A percentile compares a stretch with the other conserved stretches of the same genome.
Conservation (phyloP, 2,797 vertebrate genomes). For the Dendrocincla tyrannina region DNA sequence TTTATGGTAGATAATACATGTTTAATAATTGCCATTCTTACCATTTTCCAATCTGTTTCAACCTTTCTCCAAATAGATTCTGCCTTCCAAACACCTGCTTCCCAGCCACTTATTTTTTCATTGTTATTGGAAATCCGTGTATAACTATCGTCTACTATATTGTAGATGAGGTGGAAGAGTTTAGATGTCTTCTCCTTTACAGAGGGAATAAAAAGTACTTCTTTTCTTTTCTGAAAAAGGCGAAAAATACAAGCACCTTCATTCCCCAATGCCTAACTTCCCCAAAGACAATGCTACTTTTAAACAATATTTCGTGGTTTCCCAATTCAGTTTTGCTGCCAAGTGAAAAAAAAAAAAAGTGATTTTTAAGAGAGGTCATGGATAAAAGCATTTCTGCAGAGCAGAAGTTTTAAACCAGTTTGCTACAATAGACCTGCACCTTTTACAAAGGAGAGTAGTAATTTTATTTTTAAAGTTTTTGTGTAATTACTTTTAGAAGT, state of each 20-base stretch:
- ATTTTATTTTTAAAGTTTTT: neutral
- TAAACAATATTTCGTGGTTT: neutral
- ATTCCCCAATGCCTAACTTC: neutral
- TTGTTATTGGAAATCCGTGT: constrained; percentile 81
- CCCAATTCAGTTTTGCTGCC: neutral
- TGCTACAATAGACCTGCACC: neutral
- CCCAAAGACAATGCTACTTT: neutral
- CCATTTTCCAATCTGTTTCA: constrained; percentile 95
- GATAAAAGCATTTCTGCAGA: neutral
- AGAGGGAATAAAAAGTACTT: constrained; percentile 84
- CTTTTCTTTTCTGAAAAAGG: constrained; percentile 72
- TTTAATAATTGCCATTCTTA: constrained; percentile 62
- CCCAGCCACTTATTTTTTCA: constrained; percentile 84
- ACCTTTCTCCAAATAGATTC: constrained; percentile 89
- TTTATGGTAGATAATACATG: neutral
- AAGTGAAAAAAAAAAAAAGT: neutral
- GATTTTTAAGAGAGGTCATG: neutral
- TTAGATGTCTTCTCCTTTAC: constrained; percentile 84
- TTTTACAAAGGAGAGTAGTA: neutral
- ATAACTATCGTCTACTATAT: constrained; percentile 84
- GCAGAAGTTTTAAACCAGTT: neutral
- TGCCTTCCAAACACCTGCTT: constrained; percentile 84
- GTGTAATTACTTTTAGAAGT: neutral
- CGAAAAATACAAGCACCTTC: neutral
- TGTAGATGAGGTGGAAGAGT: constrained; percentile 86